Conservation (phyloP, 2,113 vertebrate species). For the Probosciger aterrimus region DNA sequence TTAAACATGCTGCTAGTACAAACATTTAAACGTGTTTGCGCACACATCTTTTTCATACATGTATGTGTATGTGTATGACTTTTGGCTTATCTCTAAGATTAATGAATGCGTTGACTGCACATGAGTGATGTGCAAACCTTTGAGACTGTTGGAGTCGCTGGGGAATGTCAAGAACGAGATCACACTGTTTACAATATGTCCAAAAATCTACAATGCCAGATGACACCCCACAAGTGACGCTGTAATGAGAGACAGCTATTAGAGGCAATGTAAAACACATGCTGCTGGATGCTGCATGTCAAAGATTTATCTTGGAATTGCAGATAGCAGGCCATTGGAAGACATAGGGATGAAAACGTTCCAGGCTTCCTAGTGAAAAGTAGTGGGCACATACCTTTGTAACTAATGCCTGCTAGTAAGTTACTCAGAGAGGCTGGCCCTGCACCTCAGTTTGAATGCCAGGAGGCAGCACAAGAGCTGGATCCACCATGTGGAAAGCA, state of each 20-base stretch:
- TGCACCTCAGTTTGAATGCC: neutral
- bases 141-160: neutral
- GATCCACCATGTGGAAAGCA: accelerated
- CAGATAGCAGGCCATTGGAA: neutral
- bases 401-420: neutral
- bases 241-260: neutral
- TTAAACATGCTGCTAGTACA: neutral
- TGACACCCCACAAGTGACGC: neutral
- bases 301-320: neutral
- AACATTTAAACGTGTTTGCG: neutral
- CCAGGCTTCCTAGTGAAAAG: neutral
- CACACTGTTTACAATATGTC: neutral
- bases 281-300: neutral
- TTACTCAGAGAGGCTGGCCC: neutral
- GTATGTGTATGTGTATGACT: neutral
- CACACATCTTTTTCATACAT: accelerated
- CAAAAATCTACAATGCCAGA: neutral
- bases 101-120: neutral
- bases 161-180: neutral
- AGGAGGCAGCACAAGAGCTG: accelerated
- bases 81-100: neutral
- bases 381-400: neutral
- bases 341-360: neutral
- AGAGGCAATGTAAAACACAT: neutral
- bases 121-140: neutral